Evolutionary conservation across 2,888 invertebrate genomes (phyloP).

Genomic region (Anaspis maculata): DNA sequence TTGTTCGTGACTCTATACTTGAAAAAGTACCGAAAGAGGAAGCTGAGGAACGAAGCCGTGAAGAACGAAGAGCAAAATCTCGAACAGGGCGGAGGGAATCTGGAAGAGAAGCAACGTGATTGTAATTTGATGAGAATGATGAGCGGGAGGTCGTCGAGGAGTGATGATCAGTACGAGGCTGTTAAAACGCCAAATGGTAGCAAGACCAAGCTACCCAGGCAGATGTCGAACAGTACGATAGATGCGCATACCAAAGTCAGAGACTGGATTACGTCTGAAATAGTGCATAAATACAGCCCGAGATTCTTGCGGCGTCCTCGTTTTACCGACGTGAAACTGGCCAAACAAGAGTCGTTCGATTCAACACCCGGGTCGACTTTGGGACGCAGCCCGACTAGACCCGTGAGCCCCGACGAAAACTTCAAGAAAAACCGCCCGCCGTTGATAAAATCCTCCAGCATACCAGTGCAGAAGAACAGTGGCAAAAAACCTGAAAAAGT

Average conservation of each 20-base stretch:
- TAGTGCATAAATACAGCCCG: slow-evolving; percentile 64
- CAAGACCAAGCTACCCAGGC: slow-evolving; percentile 56
- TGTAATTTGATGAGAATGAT: slow-evolving; percentile 54
- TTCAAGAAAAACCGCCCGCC: slow-evolving; percentile 17
- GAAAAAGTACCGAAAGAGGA: slow-evolving; percentile 52
- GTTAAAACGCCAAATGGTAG: slow-evolving; percentile 43
- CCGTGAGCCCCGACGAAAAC: slow-evolving; percentile 32
- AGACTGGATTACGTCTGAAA: slow-evolving; percentile 79
- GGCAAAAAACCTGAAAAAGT: slow-evolving; percentile 59
- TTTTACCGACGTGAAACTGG: slow-evolving; percentile 34
- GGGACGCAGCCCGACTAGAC: slow-evolving; percentile 36
- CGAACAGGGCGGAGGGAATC: no score
- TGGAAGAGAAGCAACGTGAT: background rate
- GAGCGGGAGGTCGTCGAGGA: slow-evolving; percentile 42
- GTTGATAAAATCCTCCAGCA: slow-evolving; percentile 27
- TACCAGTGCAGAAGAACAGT: slow-evolving; percentile 23
- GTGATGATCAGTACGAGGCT: slow-evolving; percentile 47
- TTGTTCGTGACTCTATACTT: slow-evolving; percentile 60
- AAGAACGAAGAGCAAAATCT: no score
- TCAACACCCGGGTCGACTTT: slow-evolving; percentile 31
- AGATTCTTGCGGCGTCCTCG: slow-evolving; percentile 48
- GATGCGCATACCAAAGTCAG: slow-evolving; percentile 80
- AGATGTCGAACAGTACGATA: slow-evolving; percentile 71
- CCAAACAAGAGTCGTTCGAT: no score
- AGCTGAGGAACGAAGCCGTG: slow-evolving; percentile 44